Evolutionary conservation across 2,888 invertebrate genomes (phyloP), one percentile per base, ranked within the genome.

Genomic region (Pristionchus fissidentatus): DNA sequence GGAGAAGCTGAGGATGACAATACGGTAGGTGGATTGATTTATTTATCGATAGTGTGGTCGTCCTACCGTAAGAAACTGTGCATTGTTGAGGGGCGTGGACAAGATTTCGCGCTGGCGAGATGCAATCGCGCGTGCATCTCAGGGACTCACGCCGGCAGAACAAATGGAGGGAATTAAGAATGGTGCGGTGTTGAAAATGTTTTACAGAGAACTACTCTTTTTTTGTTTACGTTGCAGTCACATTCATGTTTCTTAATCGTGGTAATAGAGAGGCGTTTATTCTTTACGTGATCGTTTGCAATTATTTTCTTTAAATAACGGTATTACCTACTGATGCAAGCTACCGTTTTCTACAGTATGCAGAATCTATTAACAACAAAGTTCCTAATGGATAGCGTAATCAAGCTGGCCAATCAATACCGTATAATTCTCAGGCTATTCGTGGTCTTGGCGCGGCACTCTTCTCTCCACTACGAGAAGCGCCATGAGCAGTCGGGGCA

Each of bases 91-190:
- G 10, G 79, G 79, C 15, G 15, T n/a, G 38, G 57, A 79, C 7
- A 38, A 43, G 55, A 57, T 57, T 35, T 13, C 79, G n/a, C 49
- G 79, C 22, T 79, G 79, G 79, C 49, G 79, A 38, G 79, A 79
- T 13, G 57, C 79, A 13, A 57, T 79, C 55, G 38, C 19, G 79
- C 49, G 57, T 29, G 38, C 57, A 26, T 35, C 79, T 8, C 57
- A 57, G 32, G 79, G 57, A 52, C n/a, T 79, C 10, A 32, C 79
- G 55, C 55, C 79, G n/a, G 19, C 5, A n/a, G 79, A 57, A 38
- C 55, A 77, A 46, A 22, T 49, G 15, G 49, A 52, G 49, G 49
- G 75, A 46, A 29, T 49, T 3, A 49, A 32, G 22, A 70, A 22
- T 70, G 41, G 70, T 70, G 10, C 10, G 60, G 22, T 26, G 5